Percentiles rank a stretch among this genome's conserved stretches.
Conservation (phyloP, 2,888 invertebrate genomes). For the Trisateles emortualis region DNA sequence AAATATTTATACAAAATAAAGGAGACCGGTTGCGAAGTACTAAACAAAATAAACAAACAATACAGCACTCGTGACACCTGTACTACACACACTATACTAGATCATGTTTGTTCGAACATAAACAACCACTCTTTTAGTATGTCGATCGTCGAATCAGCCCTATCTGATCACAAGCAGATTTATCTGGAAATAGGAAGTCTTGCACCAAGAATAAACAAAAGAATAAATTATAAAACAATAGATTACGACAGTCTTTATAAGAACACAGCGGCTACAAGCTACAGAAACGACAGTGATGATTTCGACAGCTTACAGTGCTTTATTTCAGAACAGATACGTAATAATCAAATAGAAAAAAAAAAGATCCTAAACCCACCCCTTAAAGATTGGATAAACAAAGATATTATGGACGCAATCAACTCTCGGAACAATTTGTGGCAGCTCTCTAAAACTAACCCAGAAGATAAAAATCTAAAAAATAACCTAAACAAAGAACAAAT, state of each 20-base stretch:
- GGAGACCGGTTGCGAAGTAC: slow-evolving; percentile 6
- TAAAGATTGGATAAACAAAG: slow-evolving; percentile 42
- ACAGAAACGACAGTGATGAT: background rate
- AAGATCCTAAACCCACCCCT: slow-evolving; percentile 31
- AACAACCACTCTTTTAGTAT: background rate
- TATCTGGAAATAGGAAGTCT: background rate
- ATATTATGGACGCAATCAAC: slow-evolving; percentile 31
- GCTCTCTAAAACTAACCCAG: slow-evolving; percentile 16
- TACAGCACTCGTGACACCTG: slow-evolving; percentile 13
- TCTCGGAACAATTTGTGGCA: slow-evolving; percentile 37
- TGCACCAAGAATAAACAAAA: background rate
- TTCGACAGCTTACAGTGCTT: slow-evolving; percentile 4
- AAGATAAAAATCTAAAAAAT: slow-evolving; percentile 18
- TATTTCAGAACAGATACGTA: slow-evolving; percentile 3
- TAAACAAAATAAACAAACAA: slow-evolving; percentile 11
- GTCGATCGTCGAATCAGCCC: slow-evolving; percentile 1
- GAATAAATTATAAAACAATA: slow-evolving; percentile 11
- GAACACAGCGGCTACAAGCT: background rate
- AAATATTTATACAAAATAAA: slow-evolving; percentile 6
- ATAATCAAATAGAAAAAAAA: slow-evolving; percentile 22
- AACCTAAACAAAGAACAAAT: slow-evolving; percentile 16
- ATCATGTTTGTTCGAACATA: slow-evolving; percentile 8
- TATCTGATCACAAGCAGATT: slow-evolving; percentile 7
- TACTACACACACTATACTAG: slow-evolving; percentile 14
- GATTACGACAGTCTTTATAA: slow-evolving; percentile 17